These are phyloP conservation scores for Lasioglossum albipes DNA, from an alignment of 1,140 invertebrate genomes.

Conservation along the genomic window DNA sequence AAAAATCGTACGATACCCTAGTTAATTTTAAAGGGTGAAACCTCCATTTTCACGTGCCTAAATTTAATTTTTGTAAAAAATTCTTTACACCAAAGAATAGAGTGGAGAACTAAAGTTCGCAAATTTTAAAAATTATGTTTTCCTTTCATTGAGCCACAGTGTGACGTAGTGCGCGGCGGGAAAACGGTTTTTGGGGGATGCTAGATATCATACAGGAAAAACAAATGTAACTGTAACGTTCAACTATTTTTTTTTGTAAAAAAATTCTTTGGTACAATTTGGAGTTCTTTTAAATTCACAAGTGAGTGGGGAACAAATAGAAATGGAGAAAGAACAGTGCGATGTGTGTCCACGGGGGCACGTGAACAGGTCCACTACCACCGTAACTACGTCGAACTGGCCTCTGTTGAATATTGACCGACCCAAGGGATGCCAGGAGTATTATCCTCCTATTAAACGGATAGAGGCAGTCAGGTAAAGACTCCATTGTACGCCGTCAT, in stretches of 20 bases:
- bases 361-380: conserved; percentile 5
- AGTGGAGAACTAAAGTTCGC: too few species aligned
- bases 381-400: conserved; percentile 8
- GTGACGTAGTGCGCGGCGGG: too few species aligned
- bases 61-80: too few species aligned
- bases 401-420: conserved; percentile 6
- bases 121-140: too few species aligned
- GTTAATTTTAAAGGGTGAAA: too few species aligned
- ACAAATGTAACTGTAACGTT: background rate
- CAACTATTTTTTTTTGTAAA: background rate
- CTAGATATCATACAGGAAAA: background rate
- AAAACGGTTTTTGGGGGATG: too few species aligned
- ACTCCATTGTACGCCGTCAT: background rate
- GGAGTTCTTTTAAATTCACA: background rate
- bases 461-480: conserved; percentile 39
- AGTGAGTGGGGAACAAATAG: background rate
- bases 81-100: too few species aligned
- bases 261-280: background rate
- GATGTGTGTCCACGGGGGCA: conserved; percentile 8
- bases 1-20: too few species aligned
- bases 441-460: conserved; percentile 24
- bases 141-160: too few species aligned
- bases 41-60: too few species aligned
- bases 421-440: conserved; percentile 20
- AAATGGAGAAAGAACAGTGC: conserved; percentile 12